Evolutionary conservation across 2,888 invertebrate genomes (phyloP), one percentile per base, ranked within the genome.

Genomic region (Tenodera sinensis): DNA sequence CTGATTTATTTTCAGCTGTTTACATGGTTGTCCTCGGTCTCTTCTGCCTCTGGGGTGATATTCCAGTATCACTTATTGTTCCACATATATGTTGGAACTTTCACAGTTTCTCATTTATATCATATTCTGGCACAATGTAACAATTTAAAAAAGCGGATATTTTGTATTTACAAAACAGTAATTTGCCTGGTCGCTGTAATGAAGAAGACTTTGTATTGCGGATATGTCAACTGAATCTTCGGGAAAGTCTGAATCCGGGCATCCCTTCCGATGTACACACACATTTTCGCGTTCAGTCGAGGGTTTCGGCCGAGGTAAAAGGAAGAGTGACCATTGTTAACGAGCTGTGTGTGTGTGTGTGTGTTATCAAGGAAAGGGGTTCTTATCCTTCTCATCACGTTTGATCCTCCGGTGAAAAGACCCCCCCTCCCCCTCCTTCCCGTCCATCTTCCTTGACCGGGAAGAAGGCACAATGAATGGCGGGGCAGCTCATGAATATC

Each of bases 321-420:
- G 54, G 54, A 71, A 71, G 54, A 25, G 20, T 71, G 54, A 20
- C 54, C 25, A 71, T 71, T 71, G 54, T 71, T 71, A 71, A 71
- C 54, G 54, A 71, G 25, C 54, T 71, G 20, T 71, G 54, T 87
- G 42, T n/a, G 34, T 87, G 81, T 42, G 42, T 42, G 28, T 87
- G 42, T n/a, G 87, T 87, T 87, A 87, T 87, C 87, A 83, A 87
- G 87, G 87, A 83, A 87, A 87, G 34, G 87, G 87, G 87, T 87
- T 82, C 81, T 82, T 82, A 82, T 83, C 83, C 28, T 42, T 34
- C 87, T 87, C 87, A 83, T 87, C 83, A 87, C 42, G 87, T 87
- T 87, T 87, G 87, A 87, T 87, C 87, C 87, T 87, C 87, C 81
- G 81, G 54, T 71, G 54, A 71, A 71, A 71, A 71, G 54, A 71